Conservation (phyloP, 2,113 vertebrate genomes). For the Bubo blakistoni region DNA sequence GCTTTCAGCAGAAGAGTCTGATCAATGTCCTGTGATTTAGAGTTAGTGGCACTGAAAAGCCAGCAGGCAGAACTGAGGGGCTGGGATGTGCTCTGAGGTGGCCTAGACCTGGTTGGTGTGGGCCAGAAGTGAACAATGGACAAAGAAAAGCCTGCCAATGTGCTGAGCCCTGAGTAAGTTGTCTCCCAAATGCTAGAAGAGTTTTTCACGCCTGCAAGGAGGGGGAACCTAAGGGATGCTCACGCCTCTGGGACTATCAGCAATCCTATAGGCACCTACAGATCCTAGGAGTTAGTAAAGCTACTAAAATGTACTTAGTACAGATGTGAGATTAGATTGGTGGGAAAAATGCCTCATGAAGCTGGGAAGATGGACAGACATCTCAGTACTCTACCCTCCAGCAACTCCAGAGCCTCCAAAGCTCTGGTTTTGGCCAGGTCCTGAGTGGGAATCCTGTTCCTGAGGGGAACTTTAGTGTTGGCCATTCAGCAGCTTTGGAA, state of each 20-base stretch:
- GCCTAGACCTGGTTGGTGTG: neutral
- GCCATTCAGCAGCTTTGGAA: neutral
- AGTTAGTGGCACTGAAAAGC: neutral
- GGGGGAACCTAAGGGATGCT: neutral
- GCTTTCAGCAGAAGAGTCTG: neutral
- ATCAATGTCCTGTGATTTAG: neutral
- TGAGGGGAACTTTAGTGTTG: neutral
- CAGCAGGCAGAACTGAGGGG: neutral
- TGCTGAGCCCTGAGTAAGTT: neutral
- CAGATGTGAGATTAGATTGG: neutral
- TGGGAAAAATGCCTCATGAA: neutral
- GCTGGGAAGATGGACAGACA: neutral
- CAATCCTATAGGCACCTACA: neutral
- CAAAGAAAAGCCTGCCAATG: neutral
- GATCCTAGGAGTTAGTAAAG: neutral
- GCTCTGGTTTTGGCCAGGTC: neutral
- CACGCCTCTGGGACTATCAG: neutral
- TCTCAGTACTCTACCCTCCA: neutral
- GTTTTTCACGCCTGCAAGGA: neutral
- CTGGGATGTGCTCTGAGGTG: neutral
- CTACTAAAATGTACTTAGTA: neutral
- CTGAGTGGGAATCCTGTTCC: neutral
- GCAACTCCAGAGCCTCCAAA: neutral
- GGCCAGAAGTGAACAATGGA: neutral
- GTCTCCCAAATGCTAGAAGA: neutral